phyloP scores from a whole-genome alignment of 2,888 invertebrate genomes.

The Lithophane semibrunnea region DNA sequence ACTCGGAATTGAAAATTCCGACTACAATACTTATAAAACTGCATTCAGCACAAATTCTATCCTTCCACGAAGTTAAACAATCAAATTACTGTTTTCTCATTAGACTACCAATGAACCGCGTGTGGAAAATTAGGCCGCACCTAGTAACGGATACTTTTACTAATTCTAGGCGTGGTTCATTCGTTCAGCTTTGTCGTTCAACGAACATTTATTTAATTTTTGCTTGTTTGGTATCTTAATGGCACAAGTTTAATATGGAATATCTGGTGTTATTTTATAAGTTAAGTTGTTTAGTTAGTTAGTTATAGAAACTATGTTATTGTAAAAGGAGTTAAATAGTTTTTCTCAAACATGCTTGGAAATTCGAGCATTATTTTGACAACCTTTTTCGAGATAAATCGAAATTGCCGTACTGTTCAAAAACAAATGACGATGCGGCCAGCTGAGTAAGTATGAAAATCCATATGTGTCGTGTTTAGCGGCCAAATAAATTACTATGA shows the following conservation, averaged over 20 bases:
- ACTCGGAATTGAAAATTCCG: background rate
- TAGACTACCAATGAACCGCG: conserved; percentile 42
- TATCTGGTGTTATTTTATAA: no score
- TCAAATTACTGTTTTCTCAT: conserved; percentile 47
- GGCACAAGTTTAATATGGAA: background rate
- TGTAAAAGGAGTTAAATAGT: no score
- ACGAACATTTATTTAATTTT: background rate
- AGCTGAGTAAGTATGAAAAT: no score
- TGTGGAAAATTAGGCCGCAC: conserved; percentile 45
- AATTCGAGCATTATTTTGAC: no score
- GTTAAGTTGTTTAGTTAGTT: no score
- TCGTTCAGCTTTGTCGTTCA: conserved; percentile 4
- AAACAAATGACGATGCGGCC: no score
- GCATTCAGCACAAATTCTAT: conserved; percentile 9
- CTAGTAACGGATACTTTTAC: conserved; percentile 29
- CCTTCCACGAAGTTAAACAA: conserved; percentile 38
- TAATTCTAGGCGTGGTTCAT: conserved; percentile 33
- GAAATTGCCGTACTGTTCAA: no score
- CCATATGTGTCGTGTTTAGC: no score
- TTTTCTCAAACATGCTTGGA: no score
- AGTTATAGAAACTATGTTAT: no score
- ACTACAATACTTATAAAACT: background rate
- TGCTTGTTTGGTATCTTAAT: background rate
- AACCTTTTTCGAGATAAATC: no score
- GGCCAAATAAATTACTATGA: no score